These are phyloP conservation scores for Rotaria magnacalcarata DNA, from an alignment of 2,888 invertebrate genomes.

Conservation along the genomic window DNA sequence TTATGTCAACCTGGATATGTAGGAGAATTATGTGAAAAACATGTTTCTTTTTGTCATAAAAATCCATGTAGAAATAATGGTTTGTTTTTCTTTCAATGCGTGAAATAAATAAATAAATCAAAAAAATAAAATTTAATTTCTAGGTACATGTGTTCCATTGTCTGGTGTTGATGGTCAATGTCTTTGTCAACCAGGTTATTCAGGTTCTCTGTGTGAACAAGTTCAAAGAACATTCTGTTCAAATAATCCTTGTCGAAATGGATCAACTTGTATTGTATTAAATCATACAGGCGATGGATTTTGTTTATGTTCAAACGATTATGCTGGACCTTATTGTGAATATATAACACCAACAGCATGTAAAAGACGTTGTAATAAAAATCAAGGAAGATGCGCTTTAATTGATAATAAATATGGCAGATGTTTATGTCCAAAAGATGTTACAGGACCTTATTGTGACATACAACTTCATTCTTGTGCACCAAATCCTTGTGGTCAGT, in stretches of 20 bases:
- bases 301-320: slow-evolving; percentile 26
- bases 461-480: slow-evolving; percentile 29
- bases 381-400: slow-evolving; percentile 16
- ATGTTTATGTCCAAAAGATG: slow-evolving; percentile 35
- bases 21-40: slow-evolving; percentile 34
- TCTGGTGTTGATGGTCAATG: slow-evolving; percentile 34
- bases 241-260: neutral
- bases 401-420: slow-evolving; percentile 30
- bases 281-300: slow-evolving; percentile 36
- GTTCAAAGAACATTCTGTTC: slow-evolving; percentile 15
- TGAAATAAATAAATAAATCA: neutral
- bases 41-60: slow-evolving; percentile 24
- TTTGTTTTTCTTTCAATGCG: neutral
- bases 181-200: neutral
- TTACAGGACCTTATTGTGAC: slow-evolving; percentile 20
- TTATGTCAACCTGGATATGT: slow-evolving; percentile 1
- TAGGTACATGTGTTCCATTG: slow-evolving; percentile 25
- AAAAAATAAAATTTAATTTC: neutral
- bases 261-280: slow-evolving; percentile 11
- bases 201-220: neutral
- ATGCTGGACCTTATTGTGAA: slow-evolving; percentile 27
- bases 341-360: slow-evolving; percentile 21
- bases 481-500: slow-evolving; percentile 26
- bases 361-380: neutral
- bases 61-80: slow-evolving; percentile 36